Conservation (phyloP, 2,797 vertebrate species). For the Pseudomugil tenellus region DNA sequence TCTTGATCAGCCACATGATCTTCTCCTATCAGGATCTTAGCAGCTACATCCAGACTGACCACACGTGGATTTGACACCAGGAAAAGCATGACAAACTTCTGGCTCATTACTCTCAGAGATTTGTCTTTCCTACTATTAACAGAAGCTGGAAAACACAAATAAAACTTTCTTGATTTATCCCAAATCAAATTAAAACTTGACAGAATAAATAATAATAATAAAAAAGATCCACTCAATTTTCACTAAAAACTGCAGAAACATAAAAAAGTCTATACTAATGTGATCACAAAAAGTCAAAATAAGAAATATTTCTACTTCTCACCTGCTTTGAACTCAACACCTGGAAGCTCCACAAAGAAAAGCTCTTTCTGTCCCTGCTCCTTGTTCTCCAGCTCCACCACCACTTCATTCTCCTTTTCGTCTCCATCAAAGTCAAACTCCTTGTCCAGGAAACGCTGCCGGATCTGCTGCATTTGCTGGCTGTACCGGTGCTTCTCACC, state of each 20-base stretch:
- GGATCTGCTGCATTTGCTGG: constrained; percentile 91
- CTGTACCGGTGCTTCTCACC: constrained; percentile 89
- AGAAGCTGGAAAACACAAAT: constrained; percentile 78
- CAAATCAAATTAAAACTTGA: background rate
- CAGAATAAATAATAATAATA: no score
- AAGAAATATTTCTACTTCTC: constrained; percentile 35
- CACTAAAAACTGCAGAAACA: no score
- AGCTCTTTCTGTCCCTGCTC: constrained; percentile 84
- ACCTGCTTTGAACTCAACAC: constrained; percentile 94
- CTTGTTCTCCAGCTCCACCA: constrained; percentile 53
- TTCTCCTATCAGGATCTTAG: constrained; percentile 93
- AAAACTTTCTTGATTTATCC: background rate
- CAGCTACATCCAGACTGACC: constrained; percentile 90
- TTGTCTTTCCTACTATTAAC: constrained; percentile 96
- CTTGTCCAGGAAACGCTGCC: constrained; percentile 82
- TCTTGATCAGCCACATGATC: constrained; percentile 88
- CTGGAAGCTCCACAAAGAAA: constrained; percentile 90
- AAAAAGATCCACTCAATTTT: background rate
- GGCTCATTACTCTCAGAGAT: constrained; percentile 95
- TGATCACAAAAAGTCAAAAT: background rate
- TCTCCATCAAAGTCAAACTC: constrained; percentile 81
- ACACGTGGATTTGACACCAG: constrained; percentile 92
- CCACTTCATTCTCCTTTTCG: constrained; percentile 82
- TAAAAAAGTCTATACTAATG: background rate
- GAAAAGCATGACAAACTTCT: constrained; percentile 97